phyloP scores from a whole-genome alignment of 2,888 invertebrate genomes.

The Dermolepida albohirtum region DNA sequence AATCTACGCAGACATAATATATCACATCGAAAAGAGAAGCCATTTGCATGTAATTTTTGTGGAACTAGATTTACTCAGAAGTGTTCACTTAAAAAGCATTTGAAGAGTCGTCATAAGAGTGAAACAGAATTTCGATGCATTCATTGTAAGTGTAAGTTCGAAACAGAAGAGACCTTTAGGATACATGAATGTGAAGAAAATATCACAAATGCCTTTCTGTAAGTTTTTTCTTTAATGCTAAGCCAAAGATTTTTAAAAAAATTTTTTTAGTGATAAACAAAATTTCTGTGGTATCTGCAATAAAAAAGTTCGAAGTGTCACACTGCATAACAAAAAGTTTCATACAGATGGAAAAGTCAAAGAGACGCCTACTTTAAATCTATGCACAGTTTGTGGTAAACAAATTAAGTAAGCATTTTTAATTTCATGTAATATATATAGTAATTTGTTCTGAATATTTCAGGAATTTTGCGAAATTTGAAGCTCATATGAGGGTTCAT shows the following conservation, averaged over 20 bases:
- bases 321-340: background rate
- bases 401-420: constrained; percentile 31
- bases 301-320: constrained; percentile 26
- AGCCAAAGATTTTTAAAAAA: background rate
- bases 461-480: constrained; percentile 28
- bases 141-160: constrained; percentile 1
- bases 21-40: constrained; percentile 1
- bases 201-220: background rate
- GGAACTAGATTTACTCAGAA: constrained; percentile 1
- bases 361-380: background rate
- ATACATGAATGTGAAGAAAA: background rate
- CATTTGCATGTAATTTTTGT: constrained; percentile 21
- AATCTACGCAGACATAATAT: constrained; percentile 16
- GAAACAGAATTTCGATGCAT: background rate
- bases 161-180: background rate
- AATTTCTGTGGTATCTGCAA: constrained; percentile 31
- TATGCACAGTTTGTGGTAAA: constrained; percentile 42
- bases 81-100: constrained; percentile 20
- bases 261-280: background rate
- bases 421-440: background rate
- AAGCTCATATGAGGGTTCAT: constrained; percentile 52
- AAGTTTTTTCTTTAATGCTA: background rate
- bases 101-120: background rate
- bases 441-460: background rate
- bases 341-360: background rate